phyloP scores from a whole-genome alignment of 1,140 invertebrate genomes.

The Bursaphelenchus mucronatus region DNA sequence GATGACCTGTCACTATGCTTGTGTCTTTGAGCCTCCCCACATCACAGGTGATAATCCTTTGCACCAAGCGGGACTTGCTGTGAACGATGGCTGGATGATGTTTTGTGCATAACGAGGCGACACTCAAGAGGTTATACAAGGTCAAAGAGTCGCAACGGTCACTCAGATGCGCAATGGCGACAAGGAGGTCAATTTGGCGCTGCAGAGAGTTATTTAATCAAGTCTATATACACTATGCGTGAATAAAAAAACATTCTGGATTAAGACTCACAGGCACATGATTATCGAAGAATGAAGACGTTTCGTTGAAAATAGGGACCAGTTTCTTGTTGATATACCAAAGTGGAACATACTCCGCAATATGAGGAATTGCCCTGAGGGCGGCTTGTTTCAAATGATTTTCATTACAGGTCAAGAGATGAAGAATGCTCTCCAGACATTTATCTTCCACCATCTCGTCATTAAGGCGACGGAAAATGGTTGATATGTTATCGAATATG shows the following conservation, averaged over 20 bases:
- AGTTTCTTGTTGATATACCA: slow-evolving; percentile 49
- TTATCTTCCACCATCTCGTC: slow-evolving; percentile 47
- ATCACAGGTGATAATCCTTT: slow-evolving; percentile 55
- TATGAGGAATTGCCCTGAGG: slow-evolving; percentile 40
- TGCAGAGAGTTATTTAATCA: slow-evolving; percentile 26
- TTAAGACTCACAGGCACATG: slow-evolving; percentile 47
- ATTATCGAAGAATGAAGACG: slow-evolving; percentile 49
- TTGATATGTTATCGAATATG: slow-evolving; percentile 40
- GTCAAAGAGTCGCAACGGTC: slow-evolving; percentile 53
- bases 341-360: slow-evolving; percentile 53
- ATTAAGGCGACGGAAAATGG: slow-evolving; percentile 43
- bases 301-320: slow-evolving; percentile 42
- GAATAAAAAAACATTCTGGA: too few species aligned
- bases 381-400: slow-evolving; percentile 42
- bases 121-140: slow-evolving; percentile 43
- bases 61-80: slow-evolving; percentile 54
- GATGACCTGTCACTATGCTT: slow-evolving; percentile 43
- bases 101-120: slow-evolving; percentile 42
- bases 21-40: slow-evolving; percentile 48
- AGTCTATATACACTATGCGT: not conserved
- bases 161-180: slow-evolving; percentile 52
- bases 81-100: slow-evolving; percentile 57
- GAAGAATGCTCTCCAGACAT: slow-evolving; percentile 8
- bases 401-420: slow-evolving; percentile 34
- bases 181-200: slow-evolving; percentile 57